Base-by-base conservation (phyloP, 2,113 vertebrate species). In the Gnathonemus echidnorhynchus region DNA sequence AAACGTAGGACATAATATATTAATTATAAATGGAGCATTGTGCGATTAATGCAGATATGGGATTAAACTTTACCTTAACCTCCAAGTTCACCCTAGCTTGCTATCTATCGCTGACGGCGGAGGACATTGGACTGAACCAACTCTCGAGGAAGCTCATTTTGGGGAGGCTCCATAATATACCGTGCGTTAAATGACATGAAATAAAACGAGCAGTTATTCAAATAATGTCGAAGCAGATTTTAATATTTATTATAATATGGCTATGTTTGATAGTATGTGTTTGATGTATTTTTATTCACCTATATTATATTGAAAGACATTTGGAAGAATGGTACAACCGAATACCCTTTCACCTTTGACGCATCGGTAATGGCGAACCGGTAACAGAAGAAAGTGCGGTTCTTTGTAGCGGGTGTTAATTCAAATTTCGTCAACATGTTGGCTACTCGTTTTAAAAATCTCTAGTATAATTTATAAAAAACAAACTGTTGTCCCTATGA, bases 341-440 rank as follows among this genome's bases (percentile, higher is more conserved):
- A 15, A 42, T 89, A n/a, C 39, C 92, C 95, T 94, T 91, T 94
- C 39, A 70, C 89, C 86, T 48, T 35, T 70, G 62, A 84, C 90
- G 92, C 91, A 91, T 90, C 62, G 91, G 94, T 92, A 89, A 93
- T 95, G 93, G 91, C 94, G 88, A 70, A 53, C 66, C 17, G 90
- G 88, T 66, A 21, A 58, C 58, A 1, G 88, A 89, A 90, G 87
- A 93, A 90, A 88, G 3, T 85, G 48, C 15, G 53, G 52, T 46
- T 19, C 31, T 77, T 80, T 74, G 77, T 42, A 19, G 62, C 92
- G 90, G 80, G 85, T 45, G 70, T 48, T 50, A 74, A 53, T 31
- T 45, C 15, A 86, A 53, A 91, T 91, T 91, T 92, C 93, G 31
- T 53, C 50, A 77, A 88, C 39, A 88, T 86, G 87, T 42, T 89